Base-by-base conservation (phyloP, 2,888 invertebrate species). In the Agonopterix arenella region DNA sequence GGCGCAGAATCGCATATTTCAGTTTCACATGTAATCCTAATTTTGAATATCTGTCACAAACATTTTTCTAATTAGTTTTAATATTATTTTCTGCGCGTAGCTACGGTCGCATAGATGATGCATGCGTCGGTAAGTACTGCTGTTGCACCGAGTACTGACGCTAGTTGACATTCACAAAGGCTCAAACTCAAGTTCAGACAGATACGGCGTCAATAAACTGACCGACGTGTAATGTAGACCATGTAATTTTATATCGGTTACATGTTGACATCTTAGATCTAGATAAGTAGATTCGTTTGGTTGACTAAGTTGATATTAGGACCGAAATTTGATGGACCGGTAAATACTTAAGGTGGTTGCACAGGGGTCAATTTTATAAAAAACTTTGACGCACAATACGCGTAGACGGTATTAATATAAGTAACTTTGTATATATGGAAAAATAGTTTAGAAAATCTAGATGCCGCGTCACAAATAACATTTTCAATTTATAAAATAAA, bases 91-190 rank as follows among this genome's bases (percentile, higher is more conserved):
- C 46, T 52, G 52, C 36, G 47, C 44, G 47, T 53, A 60, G 56
- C 57, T 52, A 59, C 58, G 64, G 62, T 60, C 56, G 58, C 58
- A 60, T 63, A 66, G 62, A 62, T 70, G 76, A 81, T 82, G 82
- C 79, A 73, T 69, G 71, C 84, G 71, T 28, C 28, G 70, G 73
- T 73, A 75, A 74, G 74, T 64, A 81, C 78, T 76, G 80, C 79
- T 76, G 60, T 73, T 69, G 75, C 74, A 85, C 84, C 85, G 86
- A 80, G 79, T 74, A 85, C 84, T 86, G 86, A 81, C 78, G 61
- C 81, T 83, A 81, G 84, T 79, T 85, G 86, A 85, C 86, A 86
- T 86, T 86, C 85, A 71, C 84, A 70, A 68, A 74, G 78, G 77
- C 82, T 80, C 76, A 76, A 74, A 75, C 80, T 76, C 84, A 88